phyloP scores from a whole-genome alignment of 2,888 invertebrate species.

The Stenichneumon culpator region DNA sequence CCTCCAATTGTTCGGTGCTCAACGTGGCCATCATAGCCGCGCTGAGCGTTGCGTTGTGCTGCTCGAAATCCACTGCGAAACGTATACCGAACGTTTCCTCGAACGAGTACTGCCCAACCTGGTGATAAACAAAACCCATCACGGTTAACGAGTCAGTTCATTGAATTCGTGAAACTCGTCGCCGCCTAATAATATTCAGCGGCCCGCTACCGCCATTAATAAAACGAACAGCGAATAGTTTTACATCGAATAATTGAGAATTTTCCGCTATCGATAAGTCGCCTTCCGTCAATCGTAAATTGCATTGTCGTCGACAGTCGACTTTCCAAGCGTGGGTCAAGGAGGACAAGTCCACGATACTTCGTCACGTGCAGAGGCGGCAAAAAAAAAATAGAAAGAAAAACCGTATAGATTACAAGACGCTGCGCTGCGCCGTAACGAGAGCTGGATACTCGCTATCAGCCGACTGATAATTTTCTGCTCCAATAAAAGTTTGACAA shows the following conservation, averaged over 20 bases:
- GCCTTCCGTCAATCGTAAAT: slow-evolving; percentile 5
- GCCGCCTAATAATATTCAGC: neutral
- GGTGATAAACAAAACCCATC: slow-evolving; percentile 59
- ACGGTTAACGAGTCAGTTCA: neutral
- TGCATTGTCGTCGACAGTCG: slow-evolving; percentile 8
- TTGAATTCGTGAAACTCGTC: neutral
- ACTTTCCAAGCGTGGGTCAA: slow-evolving; percentile 43
- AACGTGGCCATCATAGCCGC: slow-evolving; percentile 93
- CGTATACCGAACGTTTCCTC: slow-evolving; percentile 97
- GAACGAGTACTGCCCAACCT: slow-evolving; percentile 96
- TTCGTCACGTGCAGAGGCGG: slow-evolving; percentile 8
- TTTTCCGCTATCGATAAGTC: slow-evolving; percentile 8
- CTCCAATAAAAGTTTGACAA: neutral
- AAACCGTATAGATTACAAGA: neutral
- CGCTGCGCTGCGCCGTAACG: neutral
- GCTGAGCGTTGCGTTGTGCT: slow-evolving; percentile 96
- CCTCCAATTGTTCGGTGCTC: slow-evolving; percentile 90
- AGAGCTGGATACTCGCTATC: slow-evolving; percentile 12
- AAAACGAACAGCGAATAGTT: neutral
- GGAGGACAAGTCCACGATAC: slow-evolving; percentile 19
- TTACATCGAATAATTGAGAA: neutral
- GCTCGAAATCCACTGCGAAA: slow-evolving; percentile 96
- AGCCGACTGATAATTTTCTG: slow-evolving; percentile 4
- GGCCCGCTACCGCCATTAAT: neutral
- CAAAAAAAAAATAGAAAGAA: neutral